Evolutionary conservation across 2,113 vertebrate genomes (phyloP), one percentile per base, ranked within the genome.

Genomic region (Callithrix jacchus): DNA sequence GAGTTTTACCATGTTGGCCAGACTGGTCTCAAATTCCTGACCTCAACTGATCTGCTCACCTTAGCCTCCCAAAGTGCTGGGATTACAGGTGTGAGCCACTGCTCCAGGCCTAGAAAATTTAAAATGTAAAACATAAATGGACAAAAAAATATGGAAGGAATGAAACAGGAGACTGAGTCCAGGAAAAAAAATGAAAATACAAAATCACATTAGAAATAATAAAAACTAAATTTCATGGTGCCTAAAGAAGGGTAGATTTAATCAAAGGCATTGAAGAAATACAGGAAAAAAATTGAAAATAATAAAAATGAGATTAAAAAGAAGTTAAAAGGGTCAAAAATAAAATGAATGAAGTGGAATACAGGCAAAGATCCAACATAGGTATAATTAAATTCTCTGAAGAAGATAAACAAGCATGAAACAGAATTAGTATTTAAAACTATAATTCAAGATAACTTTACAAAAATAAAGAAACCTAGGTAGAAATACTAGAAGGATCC

Each of bases 321-420:
- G 35, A 58, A 89, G 17, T n/a, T 87, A n/a, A 80, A 84, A 87
- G 54, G 30, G n/a, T 66, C 16, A 90, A 89, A 82, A 80, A 30
- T 77, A 49, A 97, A 90, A 23, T 54, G 17, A 10, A 11, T 87
- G 32, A 85, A 77, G 87, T 68, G 30, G 58, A 95, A 68, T 77
- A 68, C 6, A 87, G 64, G 45, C 20, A 76, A 95, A 96, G 74
- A 91, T 73, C 25, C 87, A 96, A 95, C 64, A 91, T 71, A 91
- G 8, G 21, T 81, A 88, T 86, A 97, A 96, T 74, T 68, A 74
- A 85, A 71, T 30, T 68, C 14, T 66, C 68, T 27, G 9, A 84
- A 83, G 61, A 76, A 58, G 20, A 81, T 73, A 73, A 87, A 73
- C 52, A 61, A 80, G 35, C 25, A 81, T 30, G n/a, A 87, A 79